phyloP scores from a whole-genome alignment of 2,797 vertebrate genomes.

The Schizopygopsis pylzovi region DNA sequence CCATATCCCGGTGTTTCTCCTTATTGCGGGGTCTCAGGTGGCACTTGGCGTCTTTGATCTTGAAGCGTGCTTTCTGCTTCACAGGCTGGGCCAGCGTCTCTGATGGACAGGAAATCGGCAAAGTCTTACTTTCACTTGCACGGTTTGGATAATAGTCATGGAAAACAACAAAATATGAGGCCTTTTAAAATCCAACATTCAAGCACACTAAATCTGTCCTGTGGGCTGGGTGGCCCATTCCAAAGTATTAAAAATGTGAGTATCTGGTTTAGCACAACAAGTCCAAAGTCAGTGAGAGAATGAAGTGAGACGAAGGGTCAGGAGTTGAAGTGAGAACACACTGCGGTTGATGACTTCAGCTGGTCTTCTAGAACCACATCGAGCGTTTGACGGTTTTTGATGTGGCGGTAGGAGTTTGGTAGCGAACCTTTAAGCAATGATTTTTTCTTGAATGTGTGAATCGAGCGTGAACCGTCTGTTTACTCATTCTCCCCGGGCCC shows the following conservation, averaged over 20 bases:
- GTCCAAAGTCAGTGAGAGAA: slow-evolving; percentile 18
- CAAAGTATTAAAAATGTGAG: slow-evolving; percentile 33
- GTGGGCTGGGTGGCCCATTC: slow-evolving; percentile 26
- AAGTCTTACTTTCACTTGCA: slow-evolving; percentile 33
- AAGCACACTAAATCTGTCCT: slow-evolving; percentile 35
- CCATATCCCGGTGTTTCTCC: slow-evolving; percentile 83
- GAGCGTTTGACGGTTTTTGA: slow-evolving; percentile 29
- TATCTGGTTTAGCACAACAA: slow-evolving; percentile 31
- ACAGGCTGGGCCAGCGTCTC: slow-evolving; percentile 83
- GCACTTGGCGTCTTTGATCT: slow-evolving; percentile 95
- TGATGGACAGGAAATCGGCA: slow-evolving; percentile 64
- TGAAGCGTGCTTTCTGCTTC: slow-evolving; percentile 93
- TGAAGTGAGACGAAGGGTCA: not conserved
- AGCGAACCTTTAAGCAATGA: not conserved
- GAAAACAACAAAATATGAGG: slow-evolving; percentile 35
- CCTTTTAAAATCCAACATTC: slow-evolving; percentile 32
- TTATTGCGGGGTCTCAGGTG: slow-evolving; percentile 88
- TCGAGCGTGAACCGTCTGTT: slow-evolving; percentile 31
- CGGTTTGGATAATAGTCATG: slow-evolving; percentile 37
- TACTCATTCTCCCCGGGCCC: slow-evolving; percentile 12
- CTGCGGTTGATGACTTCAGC: slow-evolving; percentile 30
- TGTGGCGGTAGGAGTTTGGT: not conserved
- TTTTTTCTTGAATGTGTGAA: slow-evolving; percentile 35
- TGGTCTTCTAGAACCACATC: slow-evolving; percentile 17
- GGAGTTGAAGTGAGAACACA: slow-evolving; percentile 35